Evolutionary conservation across 2,797 vertebrate species (phyloP).

Genomic region (Pachyuromys duprasi): DNA sequence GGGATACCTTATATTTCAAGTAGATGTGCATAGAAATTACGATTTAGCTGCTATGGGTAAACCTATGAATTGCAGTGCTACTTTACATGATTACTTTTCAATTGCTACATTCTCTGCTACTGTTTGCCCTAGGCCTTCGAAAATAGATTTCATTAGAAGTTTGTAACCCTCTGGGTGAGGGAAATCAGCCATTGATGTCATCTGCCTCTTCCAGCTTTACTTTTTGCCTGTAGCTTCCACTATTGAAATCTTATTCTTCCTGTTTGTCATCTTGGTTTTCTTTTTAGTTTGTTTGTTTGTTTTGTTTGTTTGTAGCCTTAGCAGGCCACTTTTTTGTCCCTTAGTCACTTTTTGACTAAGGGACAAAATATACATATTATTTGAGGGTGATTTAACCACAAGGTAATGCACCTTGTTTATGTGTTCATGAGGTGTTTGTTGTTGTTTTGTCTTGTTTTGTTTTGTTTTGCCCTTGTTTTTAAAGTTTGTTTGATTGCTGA

Average conservation of each 20-base stretch:
- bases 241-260: conserved; percentile 31
- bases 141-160: conserved; percentile 25
- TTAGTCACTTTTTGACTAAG: background rate
- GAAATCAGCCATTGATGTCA: background rate
- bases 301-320: background rate
- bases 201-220: background rate
- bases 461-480: background rate
- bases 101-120: background rate
- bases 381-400: background rate
- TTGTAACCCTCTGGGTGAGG: background rate
- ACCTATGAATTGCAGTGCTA: background rate
- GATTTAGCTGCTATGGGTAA: background rate
- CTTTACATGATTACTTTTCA: conserved; percentile 1
- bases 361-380: conserved; percentile 18
- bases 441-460: too few species aligned
- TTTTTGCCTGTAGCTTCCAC: background rate
- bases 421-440: background rate
- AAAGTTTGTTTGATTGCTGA: background rate
- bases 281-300: background rate
- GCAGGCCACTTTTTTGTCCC: too few species aligned
- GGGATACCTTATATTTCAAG: conserved; percentile 24
- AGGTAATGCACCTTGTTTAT: background rate
- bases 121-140: background rate
- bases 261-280: background rate
- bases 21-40: background rate